Evolutionary conservation across 2,888 invertebrate species (phyloP), one percentile per base, ranked within the genome.

Genomic region (Tenthredo scrophulariae): DNA sequence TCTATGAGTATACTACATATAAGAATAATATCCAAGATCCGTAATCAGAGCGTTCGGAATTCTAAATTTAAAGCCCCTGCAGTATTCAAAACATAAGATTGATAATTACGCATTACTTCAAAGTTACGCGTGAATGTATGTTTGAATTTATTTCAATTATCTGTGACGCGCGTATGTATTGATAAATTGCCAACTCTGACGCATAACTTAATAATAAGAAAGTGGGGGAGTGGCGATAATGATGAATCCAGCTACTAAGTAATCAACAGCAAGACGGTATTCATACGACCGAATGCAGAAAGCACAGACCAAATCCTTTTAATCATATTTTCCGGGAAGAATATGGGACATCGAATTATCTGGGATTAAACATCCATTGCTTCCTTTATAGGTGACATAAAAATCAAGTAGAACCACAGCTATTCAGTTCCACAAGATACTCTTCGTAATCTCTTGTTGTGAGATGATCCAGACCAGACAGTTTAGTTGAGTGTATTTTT

Each of bases 371-470:
- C 22, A 22, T n/a, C n/a, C 58, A 5, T n/a, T n/a, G 18, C n/a
- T 22, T 22, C 58, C 22, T 22, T 22, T 1, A 7, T 22, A 58
- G n/a, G 22, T 58, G 62, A 7, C 33, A 33, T 15, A 58, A 7
- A 58, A 58, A 58, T 58, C 4, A 9, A n/a, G 22, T 58, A 67
- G 10, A 33, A 67, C 33, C 26, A 22, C 5, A 15, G 67, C 15
- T n/a, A 15, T 33, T 18, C 67, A 29, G 33, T 67, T 22, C 26
- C 2, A 29, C 92, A 87, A 96, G 94, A 86, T 94, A 90, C 15
- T 92, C 88, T 86, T 94, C 94, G 77, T 96, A 93, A 65, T 93
- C 90, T 1, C 86, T 88, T 87, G 94, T 94, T 0, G 92, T 90
- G 94, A 95, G 95, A 70, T 89, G 86, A 89, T 94, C 94, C 13